Percentiles rank a stretch among this genome's conserved stretches.
Conservation (phyloP, 2,888 invertebrate species). For the Petrophora chlorosata region DNA sequence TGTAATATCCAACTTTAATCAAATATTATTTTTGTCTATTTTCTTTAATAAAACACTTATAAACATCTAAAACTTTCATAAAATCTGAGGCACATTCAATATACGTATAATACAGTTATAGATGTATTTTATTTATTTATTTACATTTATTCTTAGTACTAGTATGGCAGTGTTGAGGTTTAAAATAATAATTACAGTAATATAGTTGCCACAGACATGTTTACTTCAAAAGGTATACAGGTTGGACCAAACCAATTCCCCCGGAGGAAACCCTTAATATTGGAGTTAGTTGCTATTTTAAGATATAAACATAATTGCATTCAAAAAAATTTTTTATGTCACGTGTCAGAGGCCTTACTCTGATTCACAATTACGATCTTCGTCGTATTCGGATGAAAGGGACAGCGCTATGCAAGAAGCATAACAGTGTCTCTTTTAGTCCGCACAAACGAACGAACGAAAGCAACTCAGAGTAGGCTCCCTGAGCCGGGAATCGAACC, state of each 20-base stretch:
- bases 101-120: constrained; percentile 68
- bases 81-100: constrained; percentile 81
- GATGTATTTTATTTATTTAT: constrained; percentile 56
- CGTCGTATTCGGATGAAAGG: too few species aligned
- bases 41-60: constrained; percentile 46
- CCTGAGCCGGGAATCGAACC: too few species aligned
- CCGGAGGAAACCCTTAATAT: too few species aligned
- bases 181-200: constrained; percentile 46
- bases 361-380: too few species aligned
- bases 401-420: too few species aligned
- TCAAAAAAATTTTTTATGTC: too few species aligned
- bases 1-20: constrained; percentile 65
- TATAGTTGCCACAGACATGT: not conserved
- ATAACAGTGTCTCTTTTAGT: too few species aligned
- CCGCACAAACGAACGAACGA: too few species aligned
- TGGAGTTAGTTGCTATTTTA: too few species aligned
- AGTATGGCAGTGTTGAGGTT: constrained; percentile 82
- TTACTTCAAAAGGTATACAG: not conserved
- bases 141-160: constrained; percentile 66
- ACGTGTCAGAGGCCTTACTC: too few species aligned
- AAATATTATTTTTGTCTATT: constrained; percentile 48
- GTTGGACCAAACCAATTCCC: not conserved
- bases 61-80: constrained; percentile 73
- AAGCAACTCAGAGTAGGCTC: too few species aligned
- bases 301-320: too few species aligned